These are phyloP conservation scores for Archilochus colubris DNA, from an alignment of 2,113 vertebrate species.

Conservation along the genomic window DNA sequence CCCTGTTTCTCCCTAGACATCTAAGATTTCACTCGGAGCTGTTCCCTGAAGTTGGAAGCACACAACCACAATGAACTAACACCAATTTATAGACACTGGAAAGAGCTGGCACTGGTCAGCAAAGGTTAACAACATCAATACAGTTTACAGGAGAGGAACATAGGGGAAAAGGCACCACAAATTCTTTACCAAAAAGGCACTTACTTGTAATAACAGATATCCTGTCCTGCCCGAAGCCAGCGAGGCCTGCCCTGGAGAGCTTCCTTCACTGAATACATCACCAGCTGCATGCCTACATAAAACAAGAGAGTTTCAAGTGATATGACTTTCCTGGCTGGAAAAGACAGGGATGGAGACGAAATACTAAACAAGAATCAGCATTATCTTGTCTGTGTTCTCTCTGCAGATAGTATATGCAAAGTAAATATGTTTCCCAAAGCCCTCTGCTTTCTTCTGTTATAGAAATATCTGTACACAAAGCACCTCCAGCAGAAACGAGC, in stretches of 20 bases:
- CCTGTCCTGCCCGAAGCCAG: slow-evolving; percentile 86
- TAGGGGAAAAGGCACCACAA: neutral
- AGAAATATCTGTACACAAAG: neutral
- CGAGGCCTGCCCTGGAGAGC: slow-evolving; percentile 85
- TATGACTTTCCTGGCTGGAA: neutral
- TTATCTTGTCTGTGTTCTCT: neutral
- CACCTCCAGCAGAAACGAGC: neutral
- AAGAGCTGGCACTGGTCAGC: neutral
- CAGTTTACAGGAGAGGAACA: neutral
- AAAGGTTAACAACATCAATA: neutral
- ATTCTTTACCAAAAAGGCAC: neutral
- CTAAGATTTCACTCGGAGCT: neutral
- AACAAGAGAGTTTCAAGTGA: slow-evolving; percentile 23
- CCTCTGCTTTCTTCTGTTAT: neutral
- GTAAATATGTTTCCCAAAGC: neutral
- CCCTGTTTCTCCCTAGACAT: neutral
- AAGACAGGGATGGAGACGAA: neutral
- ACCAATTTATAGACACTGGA: neutral
- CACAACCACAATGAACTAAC: neutral
- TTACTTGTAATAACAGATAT: slow-evolving; percentile 95
- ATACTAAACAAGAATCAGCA: neutral
- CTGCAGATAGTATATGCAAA: neutral
- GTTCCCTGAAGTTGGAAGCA: neutral
- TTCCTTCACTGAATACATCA: slow-evolving; percentile 90
- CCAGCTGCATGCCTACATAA: slow-evolving; percentile 89